Evolutionary conservation across 2,888 invertebrate species (phyloP).

Genomic region (Ectemnius cavifrons): DNA sequence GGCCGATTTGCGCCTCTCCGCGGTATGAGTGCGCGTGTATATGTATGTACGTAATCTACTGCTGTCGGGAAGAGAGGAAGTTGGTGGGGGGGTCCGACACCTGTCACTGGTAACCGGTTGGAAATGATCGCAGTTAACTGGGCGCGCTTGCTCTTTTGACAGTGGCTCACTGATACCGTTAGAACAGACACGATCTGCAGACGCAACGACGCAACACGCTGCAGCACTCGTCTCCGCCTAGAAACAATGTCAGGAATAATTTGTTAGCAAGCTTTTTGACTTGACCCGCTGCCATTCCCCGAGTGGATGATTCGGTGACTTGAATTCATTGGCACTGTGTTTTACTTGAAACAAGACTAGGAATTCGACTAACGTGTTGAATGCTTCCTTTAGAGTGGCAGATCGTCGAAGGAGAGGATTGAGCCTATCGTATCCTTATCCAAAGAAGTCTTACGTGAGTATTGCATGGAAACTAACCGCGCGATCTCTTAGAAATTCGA

Average conservation of each 20-base stretch:
- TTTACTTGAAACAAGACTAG: neutral
- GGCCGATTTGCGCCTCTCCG: too few species aligned
- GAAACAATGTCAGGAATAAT: slow-evolving; percentile 29
- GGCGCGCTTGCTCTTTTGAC: slow-evolving; percentile 58
- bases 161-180: slow-evolving; percentile 63
- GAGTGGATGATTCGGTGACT: neutral
- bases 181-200: slow-evolving; percentile 38
- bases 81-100: slow-evolving; percentile 34
- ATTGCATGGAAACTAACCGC: neutral
- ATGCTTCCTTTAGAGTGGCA: slow-evolving; percentile 59
- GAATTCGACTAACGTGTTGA: too few species aligned
- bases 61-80: too few species aligned
- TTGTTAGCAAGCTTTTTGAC: slow-evolving; percentile 8
- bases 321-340: neutral
- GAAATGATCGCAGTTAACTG: slow-evolving; percentile 67
- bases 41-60: too few species aligned
- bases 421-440: slow-evolving; percentile 62
- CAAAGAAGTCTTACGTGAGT: slow-evolving; percentile 76
- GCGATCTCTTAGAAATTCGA: neutral
- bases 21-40: too few species aligned
- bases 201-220: slow-evolving; percentile 4
- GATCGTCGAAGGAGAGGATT: slow-evolving; percentile 59
- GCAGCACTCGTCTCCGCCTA: slow-evolving; percentile 13
- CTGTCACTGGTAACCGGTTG: slow-evolving; percentile 70
- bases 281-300: neutral